A percentile compares a stretch with the other conserved stretches of the same genome.
phyloP scores from a whole-genome alignment of 2,888 invertebrate genomes.

The Mycalesis mineus region DNA sequence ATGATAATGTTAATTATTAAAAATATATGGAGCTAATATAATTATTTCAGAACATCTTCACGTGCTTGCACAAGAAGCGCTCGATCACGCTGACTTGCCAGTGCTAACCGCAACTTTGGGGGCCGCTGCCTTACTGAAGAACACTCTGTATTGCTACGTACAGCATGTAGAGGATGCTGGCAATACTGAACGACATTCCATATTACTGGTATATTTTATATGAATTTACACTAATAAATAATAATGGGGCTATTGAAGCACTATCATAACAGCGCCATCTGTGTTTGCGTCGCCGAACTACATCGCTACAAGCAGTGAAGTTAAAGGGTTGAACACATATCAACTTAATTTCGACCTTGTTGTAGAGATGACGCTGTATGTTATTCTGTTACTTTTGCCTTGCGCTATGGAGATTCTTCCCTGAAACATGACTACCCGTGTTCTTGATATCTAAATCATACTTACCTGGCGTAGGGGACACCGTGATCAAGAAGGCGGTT shows the following conservation, averaged over 20 bases:
- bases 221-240: background rate
- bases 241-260: too few species aligned
- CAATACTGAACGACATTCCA: conserved; percentile 58
- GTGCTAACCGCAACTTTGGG: conserved; percentile 89
- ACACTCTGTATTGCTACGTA: conserved; percentile 87
- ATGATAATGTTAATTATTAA: too few species aligned
- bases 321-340: background rate
- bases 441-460: conserved; percentile 23
- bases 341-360: background rate
- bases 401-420: background rate
- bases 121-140: conserved; percentile 87
- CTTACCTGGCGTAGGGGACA: conserved; percentile 38
- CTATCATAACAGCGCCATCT: background rate
- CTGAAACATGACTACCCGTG: background rate
- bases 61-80: conserved; percentile 87
- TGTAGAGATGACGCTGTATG: background rate
- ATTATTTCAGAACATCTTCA: conserved; percentile 83
- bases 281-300: background rate
- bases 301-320: too few species aligned
- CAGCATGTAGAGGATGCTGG: conserved; percentile 77
- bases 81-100: conserved; percentile 90
- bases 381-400: background rate
- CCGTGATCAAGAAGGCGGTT: conserved; percentile 39
- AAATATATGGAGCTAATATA: too few species aligned
- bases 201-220: conserved; percentile 66